Percentiles rank a stretch among this genome's conserved stretches.
Evolutionary conservation across 2,113 vertebrate genomes (phyloP).

Genomic region (Tor tambroides): DNA sequence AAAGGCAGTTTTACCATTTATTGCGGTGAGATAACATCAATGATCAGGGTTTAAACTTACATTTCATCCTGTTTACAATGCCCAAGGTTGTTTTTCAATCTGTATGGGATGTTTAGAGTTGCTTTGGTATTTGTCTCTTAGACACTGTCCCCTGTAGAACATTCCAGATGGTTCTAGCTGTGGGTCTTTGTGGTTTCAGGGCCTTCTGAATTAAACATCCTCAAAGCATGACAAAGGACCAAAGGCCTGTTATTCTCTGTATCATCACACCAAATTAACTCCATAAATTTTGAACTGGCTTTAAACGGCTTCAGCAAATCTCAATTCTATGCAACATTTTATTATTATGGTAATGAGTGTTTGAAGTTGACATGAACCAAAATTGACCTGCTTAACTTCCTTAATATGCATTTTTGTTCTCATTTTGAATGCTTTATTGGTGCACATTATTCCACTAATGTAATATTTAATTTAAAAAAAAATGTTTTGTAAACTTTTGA

Average conservation of each 20-base stretch:
- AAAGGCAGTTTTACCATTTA: background rate
- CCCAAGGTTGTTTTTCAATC: background rate
- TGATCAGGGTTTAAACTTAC: background rate
- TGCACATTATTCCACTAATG: background rate
- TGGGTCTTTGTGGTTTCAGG: conserved; percentile 18
- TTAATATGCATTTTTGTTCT: background rate
- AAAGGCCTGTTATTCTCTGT: background rate
- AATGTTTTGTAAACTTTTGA: background rate
- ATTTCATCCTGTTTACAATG: background rate
- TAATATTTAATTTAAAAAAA: background rate
- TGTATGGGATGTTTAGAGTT: conserved; percentile 24
- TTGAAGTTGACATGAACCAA: background rate
- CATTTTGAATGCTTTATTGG: too few species aligned
- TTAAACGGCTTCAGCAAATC: background rate
- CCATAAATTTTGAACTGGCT: background rate
- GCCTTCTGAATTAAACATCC: background rate
- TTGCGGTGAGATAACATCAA: conserved; percentile 2
- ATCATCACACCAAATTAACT: background rate
- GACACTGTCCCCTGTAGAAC: background rate
- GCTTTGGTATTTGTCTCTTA: conserved; percentile 3
- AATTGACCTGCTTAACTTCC: background rate
- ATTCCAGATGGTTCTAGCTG: background rate
- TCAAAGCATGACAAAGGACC: background rate
- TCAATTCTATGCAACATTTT: too few species aligned
- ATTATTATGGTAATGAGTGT: background rate